Evolutionary conservation across 1,140 invertebrate genomes (phyloP), one percentile per base, ranked within the genome.

Genomic region (Drosophila triauraria): DNA sequence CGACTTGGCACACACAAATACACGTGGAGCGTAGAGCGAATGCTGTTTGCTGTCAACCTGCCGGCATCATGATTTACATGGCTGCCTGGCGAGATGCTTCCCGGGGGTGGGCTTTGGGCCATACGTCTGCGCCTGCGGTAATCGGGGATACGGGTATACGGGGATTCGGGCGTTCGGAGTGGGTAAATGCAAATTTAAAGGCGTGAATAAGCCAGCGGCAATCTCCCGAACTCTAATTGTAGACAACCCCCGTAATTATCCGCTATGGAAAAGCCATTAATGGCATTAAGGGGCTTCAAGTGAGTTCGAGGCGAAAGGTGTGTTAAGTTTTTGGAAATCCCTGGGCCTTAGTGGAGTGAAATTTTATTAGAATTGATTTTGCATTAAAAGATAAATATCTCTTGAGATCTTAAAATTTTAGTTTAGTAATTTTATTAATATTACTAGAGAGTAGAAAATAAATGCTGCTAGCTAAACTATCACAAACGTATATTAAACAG

Each of bases 221-320:
- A 78, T 50, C 74, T 77, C 61, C 44, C 12, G 68, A 51, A 68
- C 86, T 86, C 81, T 81, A 90, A 91, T 91, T 90, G 85, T 90
- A 85, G 75, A 91, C 90, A 85, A 85, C 88, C 90, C 82, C 63
- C 80, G 80, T 85, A 91, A 91, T 91, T 91, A 91, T 91, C 79
- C 85, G 79, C 78, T 90, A 90, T 91, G 79, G 83, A 85, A 92
- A 92, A 82, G 80, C 86, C 81, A 92, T 92, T 92, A 92, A 92
- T 80, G 91, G 82, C 42, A 91, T 92, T 92, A 92, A 84, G 74
- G 78, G 77, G 20, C 68, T 78, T 78, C 47, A 51, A 38, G 23
- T 59, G 46, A n/a, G 46, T 38, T 72, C 27, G 32, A 27, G 53
- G 44, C 32, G 23, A 59, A 50, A 72, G 30, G 53, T 72, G 67